Evolutionary conservation across 2,888 invertebrate genomes (phyloP), one percentile per base, ranked within the genome.

Genomic region (Polia nebulosa): DNA sequence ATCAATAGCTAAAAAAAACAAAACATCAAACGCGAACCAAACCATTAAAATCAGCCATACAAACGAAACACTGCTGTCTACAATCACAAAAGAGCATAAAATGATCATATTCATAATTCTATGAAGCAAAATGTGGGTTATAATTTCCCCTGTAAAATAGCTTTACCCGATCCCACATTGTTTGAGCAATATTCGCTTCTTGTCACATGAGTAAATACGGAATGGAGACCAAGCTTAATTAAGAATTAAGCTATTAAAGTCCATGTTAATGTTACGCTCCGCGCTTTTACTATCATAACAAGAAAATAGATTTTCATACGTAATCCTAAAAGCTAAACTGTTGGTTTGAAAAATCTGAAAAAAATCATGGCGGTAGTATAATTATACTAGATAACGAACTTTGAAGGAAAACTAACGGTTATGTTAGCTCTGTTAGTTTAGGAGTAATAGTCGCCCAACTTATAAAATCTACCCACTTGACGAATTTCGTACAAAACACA

Each of bases 131-230:
- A 76, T 66, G 58, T 69, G 56, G 76, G 58, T 47, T 78, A 65
- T 69, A 81, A 83, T 85, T 85, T 80, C 82, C 81, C 44, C n/a
- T 69, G 66, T 68, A 75, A 75, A 73, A 76, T 67, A 52, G 59
- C 70, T 59, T 57, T 56, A 61, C 66, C 53, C 56, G 44, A 72
- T 77, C 55, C 39, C 53, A 67, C 66, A 72, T 70, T 78, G 68
- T 71, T 73, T 72, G n/a, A 49, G 27, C 49, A 20, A 60, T 63
- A 62, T 57, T 52, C 63, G 52, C 53, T 41, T 55, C 7, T 11
- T n/a, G 29, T 9, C 29, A 71, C 53, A 77, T 32, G 72, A 71
- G 53, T 70, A 59, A 47, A 47, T 49, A 71, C 5, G 2, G 9
- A 52, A 34, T 72, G 71, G 78, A 70, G 47, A 34, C 45, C 7